Percentiles rank a stretch among this genome's conserved stretches.
Conservation (phyloP, 2,888 invertebrate species). For the Meteorus cinctellus region DNA sequence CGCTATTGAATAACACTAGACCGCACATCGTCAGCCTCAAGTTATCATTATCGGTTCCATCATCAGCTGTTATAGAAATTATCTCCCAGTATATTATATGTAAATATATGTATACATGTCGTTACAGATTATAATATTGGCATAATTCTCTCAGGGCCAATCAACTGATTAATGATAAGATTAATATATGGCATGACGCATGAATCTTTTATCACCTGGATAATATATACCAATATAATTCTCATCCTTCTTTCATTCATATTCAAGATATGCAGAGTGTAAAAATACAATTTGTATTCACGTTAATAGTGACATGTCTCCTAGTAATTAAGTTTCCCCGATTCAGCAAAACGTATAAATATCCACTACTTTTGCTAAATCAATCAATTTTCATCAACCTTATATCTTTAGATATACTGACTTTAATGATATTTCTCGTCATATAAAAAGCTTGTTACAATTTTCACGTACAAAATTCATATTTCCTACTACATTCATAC, state of each 20-base stretch:
- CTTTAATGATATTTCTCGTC: neutral
- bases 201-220: neutral
- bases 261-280: no score
- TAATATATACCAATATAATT: neutral
- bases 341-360: no score
- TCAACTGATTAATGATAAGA: constrained; percentile 3
- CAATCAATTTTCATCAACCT: neutral
- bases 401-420: neutral
- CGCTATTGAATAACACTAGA: neutral
- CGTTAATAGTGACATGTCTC: no score
- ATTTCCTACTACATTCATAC: neutral
- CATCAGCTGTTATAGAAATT: neutral
- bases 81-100: neutral
- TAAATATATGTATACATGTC: neutral
- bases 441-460: neutral
- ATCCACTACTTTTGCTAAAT: no score
- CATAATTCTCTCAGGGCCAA: neutral
- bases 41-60: neutral
- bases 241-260: neutral
- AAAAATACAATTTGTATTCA: no score
- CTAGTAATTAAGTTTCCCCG: no score
- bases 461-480: neutral
- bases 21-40: neutral
- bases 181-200: neutral
- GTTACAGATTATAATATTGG: neutral